Base-by-base conservation (phyloP, 2,888 invertebrate species). In the Chrysolina haemoptera region DNA sequence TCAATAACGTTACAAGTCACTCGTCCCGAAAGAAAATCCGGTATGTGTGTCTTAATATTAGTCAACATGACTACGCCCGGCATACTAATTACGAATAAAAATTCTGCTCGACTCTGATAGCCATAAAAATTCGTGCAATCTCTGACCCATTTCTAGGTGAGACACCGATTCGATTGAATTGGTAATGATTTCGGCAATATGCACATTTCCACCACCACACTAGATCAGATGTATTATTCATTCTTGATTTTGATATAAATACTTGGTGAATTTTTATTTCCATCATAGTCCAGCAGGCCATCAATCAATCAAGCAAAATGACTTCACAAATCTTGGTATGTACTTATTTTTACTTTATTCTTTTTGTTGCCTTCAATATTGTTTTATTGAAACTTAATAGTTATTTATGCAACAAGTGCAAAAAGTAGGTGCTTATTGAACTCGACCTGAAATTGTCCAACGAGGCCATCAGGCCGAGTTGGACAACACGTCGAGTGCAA, bases 301-400 rank as follows among this genome's bases (percentile, higher is more conserved):
- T 64, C 72, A 70, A 53, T 74, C 68, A 68, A 76, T 68, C 71
- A 67, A 66, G 70, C 48, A 79, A 78, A 76, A 81, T 81, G 80
- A 76, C 78, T 76, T 79, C 79, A 66, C 73, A 76, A 70, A 76
- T 63, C 62, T 68, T 79, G 80, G 81, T 81, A 77, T 79, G 80
- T 63, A 62, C 18, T 41, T 59, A n/a, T 14, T 41, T 16, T 35
- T 8, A 8, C 8, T 35, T 35, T 35, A 35, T 8, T 35, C 4
- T 35, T 35, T 6, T 4, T 35, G 35, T 35, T 35, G 35, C 8
- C 35, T 27, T 27, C 27, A 5, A 27, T 27, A 27, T 3, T 27
- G 1, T 27, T 27, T 27, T 5, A 27, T 27, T 5, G 27, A 27
- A 27, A 27, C 27, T 27, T 27, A n/a, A n/a, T n/a, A n/a, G n/a